A percentile compares a stretch with the other conserved stretches of the same genome.
Evolutionary conservation across 2,888 invertebrate genomes (phyloP).

Genomic region (Lasioglossum calceatum): DNA sequence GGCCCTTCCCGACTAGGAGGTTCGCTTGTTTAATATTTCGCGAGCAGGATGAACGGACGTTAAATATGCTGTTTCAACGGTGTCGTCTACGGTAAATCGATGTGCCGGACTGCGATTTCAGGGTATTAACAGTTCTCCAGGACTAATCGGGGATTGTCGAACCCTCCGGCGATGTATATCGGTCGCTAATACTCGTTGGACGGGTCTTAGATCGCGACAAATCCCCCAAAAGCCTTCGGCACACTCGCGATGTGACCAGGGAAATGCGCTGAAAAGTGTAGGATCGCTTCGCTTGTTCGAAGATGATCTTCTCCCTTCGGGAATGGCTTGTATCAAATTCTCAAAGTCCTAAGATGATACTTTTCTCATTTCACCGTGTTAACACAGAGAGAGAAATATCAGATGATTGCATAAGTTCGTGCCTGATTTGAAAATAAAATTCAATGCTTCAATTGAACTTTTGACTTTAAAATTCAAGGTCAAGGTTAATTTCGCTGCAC

Average conservation of each 20-base stretch:
- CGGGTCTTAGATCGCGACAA: slow-evolving; percentile 8
- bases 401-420: too few relatives aligned
- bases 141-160: slow-evolving; percentile 2
- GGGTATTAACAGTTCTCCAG: slow-evolving; percentile 3
- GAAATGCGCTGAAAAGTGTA: not conserved
- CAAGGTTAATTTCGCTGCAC: too few relatives aligned
- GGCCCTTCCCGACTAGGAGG: not conserved
- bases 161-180: not conserved
- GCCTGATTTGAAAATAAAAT: too few relatives aligned
- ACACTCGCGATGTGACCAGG: not conserved
- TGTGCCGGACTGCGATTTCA: not conserved
- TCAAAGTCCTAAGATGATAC: not conserved
- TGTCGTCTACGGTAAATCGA: not conserved
- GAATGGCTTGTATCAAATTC: not conserved
- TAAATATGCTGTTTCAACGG: slow-evolving; percentile 1
- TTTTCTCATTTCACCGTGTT: not conserved
- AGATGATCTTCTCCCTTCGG: not conserved
- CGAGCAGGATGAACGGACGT: not conserved
- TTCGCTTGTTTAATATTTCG: not conserved
- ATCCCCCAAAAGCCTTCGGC: not conserved
- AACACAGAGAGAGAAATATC: not conserved
- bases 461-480: too few relatives aligned
- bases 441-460: too few relatives aligned
- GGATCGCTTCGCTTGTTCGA: not conserved
- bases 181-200: not conserved